Base-by-base conservation (phyloP, 2,888 invertebrate species). In the Idaea biselata region DNA sequence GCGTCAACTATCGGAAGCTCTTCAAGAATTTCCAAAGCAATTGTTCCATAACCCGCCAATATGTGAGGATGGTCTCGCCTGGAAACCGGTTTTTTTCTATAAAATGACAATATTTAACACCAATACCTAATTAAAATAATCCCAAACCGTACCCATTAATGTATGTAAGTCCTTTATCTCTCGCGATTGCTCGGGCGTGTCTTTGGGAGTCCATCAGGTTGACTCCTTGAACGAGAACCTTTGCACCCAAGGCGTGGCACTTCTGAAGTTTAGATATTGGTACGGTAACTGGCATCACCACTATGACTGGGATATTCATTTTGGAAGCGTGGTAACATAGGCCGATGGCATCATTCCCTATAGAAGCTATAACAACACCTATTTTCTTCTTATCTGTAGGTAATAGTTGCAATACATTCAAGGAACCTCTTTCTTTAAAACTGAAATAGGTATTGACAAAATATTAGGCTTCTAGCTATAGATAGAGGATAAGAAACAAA, bases 61-160 rank as follows among this genome's bases (percentile, higher is more conserved):
- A 98, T 95, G 77, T 97, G 94, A 0, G 98, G 98, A 85, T 99
- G 97, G 85, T 99, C 99, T 73, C 98, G 99, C 1, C 97, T 97
- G 81, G n/a, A 78, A 59, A 58, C 58, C 54, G 1, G 25, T 25
- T 25, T 25, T 25, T 25, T 5, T 25, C 25, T 25, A 3, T 25
- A 44, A 44, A 44, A 44, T 33, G 1, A 11, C 14, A 6, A 8
- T 44, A 44, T 44, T 44, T 8, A 0, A 44, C 7, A 44, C 11
- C 33, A 33, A 44, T 44, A n/a, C n/a, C 44, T 44, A 44, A 11
- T 44, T 32, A n/a, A 18, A 18, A 55, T 53, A 60, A 18, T 54
- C 5, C 25, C 25, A 57, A 56, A 18, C 61, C 75, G 17, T 68
- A 95, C 95, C 95, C 94, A 81, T 96, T 96, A 57, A 96, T 94